Percentiles rank a stretch among this genome's conserved stretches.
Conservation (phyloP, 2,888 invertebrate genomes). For the Temnothorax unifasciatus region DNA sequence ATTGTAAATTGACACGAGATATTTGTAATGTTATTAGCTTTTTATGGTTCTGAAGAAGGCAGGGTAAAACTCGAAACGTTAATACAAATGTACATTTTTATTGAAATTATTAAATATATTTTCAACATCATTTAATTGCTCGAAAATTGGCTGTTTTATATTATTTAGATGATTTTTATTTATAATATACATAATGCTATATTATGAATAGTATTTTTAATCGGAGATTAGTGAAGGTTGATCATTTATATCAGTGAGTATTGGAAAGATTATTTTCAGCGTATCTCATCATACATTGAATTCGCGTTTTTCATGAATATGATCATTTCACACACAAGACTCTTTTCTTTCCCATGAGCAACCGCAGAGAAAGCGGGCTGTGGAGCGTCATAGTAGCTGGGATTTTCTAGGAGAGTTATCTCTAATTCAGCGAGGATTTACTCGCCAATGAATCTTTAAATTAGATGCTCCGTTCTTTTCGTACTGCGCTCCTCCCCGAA, state of each 20-base stretch:
- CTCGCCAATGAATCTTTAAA: constrained; percentile 88
- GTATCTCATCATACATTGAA: constrained; percentile 67
- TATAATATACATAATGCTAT: background rate
- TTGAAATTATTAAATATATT: too few relatives aligned
- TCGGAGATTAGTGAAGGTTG: background rate
- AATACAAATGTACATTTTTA: too few relatives aligned
- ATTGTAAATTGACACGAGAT: too few relatives aligned
- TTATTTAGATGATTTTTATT: background rate
- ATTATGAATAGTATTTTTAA: background rate
- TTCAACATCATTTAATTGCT: too few relatives aligned
- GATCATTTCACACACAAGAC: constrained; percentile 72
- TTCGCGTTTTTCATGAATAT: constrained; percentile 71
- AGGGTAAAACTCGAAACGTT: too few relatives aligned
- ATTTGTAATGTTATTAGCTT: too few relatives aligned
- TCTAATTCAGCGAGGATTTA: constrained; percentile 88
- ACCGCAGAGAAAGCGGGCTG: constrained; percentile 62
- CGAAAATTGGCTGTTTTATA: too few relatives aligned
- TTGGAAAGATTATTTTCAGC: background rate
- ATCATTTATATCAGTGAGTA: background rate
- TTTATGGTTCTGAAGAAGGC: too few relatives aligned
- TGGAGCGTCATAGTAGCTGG: constrained; percentile 76
- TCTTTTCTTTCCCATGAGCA: constrained; percentile 52
- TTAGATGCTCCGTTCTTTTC: constrained; percentile 85
- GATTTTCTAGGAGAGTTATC: constrained; percentile 87
- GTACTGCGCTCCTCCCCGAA: constrained; percentile 55